These are phyloP conservation scores for Blennius ocellaris DNA, from an alignment of 2,113 vertebrate species.

Conservation along the genomic window DNA sequence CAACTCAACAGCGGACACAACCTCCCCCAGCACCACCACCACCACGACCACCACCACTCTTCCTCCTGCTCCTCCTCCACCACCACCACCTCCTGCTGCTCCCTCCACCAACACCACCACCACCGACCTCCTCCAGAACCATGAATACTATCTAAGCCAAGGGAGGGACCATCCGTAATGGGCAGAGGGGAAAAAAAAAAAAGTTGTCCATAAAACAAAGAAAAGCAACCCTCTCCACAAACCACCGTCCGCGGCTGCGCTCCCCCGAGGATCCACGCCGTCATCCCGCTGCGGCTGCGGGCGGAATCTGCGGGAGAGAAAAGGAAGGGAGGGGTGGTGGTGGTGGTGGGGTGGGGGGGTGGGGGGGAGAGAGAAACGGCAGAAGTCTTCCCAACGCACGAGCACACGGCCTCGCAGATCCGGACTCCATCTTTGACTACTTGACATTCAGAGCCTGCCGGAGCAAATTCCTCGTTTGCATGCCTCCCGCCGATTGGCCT, in stretches of 20 bases:
- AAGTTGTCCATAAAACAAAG: constrained; percentile 83
- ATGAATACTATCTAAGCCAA: constrained; percentile 83
- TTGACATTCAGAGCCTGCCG: constrained; percentile 96
- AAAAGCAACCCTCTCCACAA: constrained; percentile 69
- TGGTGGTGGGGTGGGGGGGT: background rate
- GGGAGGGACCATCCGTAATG: constrained; percentile 83
- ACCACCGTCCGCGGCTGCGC: constrained; percentile 44
- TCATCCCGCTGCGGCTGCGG: constrained; percentile 35
- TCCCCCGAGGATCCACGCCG: constrained; percentile 38
- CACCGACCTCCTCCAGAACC: constrained; percentile 67
- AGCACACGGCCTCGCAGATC: constrained; percentile 89
- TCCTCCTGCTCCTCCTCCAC: background rate
- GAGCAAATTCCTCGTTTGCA: constrained; percentile 90
- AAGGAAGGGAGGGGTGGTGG: background rate
- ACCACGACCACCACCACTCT: background rate
- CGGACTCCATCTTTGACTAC: constrained; percentile 98
- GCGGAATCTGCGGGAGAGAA: constrained; percentile 26
- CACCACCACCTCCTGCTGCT: constrained; percentile 39
- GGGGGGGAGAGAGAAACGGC: constrained; percentile 45
- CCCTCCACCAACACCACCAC: constrained; percentile 51
- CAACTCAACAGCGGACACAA: constrained; percentile 74
- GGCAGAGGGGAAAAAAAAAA: constrained; percentile 47
- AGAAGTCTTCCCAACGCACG: constrained; percentile 80
- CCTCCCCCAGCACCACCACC: constrained; percentile 13
- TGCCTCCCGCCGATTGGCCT: constrained; percentile 86